Evolutionary conservation across 2,888 invertebrate species (phyloP).

Genomic region (Prosopocoilus inquinatus): DNA sequence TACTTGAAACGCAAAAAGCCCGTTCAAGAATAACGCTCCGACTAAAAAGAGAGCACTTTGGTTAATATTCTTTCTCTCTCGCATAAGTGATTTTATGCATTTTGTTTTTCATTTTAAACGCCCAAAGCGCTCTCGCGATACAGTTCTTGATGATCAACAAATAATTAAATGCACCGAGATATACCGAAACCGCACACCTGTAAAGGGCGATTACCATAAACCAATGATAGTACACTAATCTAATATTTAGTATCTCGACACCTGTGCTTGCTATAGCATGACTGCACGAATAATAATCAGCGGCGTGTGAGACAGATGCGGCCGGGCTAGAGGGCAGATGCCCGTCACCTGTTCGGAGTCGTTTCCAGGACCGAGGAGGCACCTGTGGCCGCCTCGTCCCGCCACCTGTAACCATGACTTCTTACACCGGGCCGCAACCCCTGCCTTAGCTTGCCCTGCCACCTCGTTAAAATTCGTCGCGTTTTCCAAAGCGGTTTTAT

Average conservation of each 20-base stretch:
- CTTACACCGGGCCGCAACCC: not conserved
- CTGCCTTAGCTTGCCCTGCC: not conserved
- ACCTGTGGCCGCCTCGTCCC: not conserved
- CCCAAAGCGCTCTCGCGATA: too few relatives aligned
- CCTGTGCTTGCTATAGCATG: not conserved
- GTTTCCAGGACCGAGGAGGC: not conserved
- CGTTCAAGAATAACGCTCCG: too few relatives aligned
- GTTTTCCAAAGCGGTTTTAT: too few relatives aligned
- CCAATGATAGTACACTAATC: not conserved
- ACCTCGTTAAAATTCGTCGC: too few relatives aligned
- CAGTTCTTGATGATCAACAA: too few relatives aligned
- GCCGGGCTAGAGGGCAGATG: slow-evolving; percentile 1
- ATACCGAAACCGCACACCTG: not conserved
- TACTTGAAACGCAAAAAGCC: too few relatives aligned
- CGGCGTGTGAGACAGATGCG: slow-evolving; percentile 3
- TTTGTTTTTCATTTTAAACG: too few relatives aligned
- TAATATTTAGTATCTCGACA: not conserved
- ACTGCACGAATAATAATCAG: not conserved
- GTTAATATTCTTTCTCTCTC: too few relatives aligned
- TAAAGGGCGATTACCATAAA: not conserved
- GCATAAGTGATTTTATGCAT: too few relatives aligned
- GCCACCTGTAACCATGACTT: not conserved
- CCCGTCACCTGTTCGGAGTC: slow-evolving; percentile 7
- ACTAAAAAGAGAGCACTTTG: too few relatives aligned
- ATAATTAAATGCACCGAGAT: too few relatives aligned